Percentiles rank a stretch among this genome's conserved stretches.
Conservation (phyloP, 1,140 invertebrate species). For the Dolichoris vasculosae region DNA sequence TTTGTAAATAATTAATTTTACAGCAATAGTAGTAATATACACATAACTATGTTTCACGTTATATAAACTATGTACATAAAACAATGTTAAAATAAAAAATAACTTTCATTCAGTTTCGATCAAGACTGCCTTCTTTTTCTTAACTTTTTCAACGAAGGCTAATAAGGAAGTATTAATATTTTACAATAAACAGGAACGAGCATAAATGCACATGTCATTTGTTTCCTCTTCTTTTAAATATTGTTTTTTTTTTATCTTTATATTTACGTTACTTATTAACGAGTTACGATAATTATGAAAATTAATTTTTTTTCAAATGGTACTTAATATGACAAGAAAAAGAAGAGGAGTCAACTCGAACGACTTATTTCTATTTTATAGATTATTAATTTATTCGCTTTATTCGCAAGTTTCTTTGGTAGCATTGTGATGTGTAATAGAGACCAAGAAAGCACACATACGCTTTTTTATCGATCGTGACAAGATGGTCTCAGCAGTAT, state of each 20-base stretch:
- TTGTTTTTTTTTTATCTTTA: constrained; percentile 51
- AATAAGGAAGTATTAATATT: constrained; percentile 48
- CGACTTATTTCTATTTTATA: constrained; percentile 61
- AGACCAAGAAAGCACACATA: constrained; percentile 63
- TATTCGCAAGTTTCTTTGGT: constrained; percentile 67
- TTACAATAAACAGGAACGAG: constrained; percentile 54
- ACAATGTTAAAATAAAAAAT: constrained; percentile 62
- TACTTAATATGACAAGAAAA: constrained; percentile 36
- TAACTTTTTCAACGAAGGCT: constrained; percentile 26
- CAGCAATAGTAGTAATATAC: constrained; percentile 54
- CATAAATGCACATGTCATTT: constrained; percentile 51
- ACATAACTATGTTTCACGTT: constrained; percentile 53
- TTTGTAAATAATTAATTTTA: constrained; percentile 57
- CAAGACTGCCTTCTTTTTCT: constrained; percentile 40
- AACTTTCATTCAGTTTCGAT: constrained; percentile 45
- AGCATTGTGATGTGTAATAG: constrained; percentile 69
- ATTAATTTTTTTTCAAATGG: constrained; percentile 19
- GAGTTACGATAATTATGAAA: constrained; percentile 19
- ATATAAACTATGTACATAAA: constrained; percentile 70
- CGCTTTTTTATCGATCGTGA: constrained; percentile 59
- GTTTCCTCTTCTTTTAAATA: constrained; percentile 36
- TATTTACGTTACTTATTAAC: constrained; percentile 46
- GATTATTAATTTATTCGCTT: constrained; percentile 64
- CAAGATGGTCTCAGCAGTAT: constrained; percentile 64
- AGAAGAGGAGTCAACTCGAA: constrained; percentile 54